phyloP scores from a whole-genome alignment of 2,113 vertebrate genomes.

The Elgaria multicarinata region DNA sequence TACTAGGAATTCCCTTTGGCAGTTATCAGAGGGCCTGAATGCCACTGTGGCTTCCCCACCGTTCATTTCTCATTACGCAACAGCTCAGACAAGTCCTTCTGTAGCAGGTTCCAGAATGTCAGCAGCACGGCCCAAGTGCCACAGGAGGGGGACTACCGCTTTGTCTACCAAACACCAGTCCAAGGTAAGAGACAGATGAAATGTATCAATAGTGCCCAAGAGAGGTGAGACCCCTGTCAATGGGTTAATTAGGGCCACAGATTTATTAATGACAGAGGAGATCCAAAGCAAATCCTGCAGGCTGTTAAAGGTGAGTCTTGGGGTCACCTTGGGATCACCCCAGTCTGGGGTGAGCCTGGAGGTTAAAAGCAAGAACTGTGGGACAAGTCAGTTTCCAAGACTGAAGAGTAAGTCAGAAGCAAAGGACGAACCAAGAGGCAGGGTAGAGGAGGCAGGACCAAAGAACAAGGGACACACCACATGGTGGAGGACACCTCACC shows the following conservation, averaged over 20 bases:
- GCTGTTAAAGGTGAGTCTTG: no score
- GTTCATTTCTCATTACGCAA: constrained; percentile 78
- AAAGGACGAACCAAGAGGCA: no score
- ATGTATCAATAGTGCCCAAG: no score
- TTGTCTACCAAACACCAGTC: constrained; percentile 92
- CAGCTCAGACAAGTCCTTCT: constrained; percentile 70
- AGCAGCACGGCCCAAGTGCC: constrained; percentile 23
- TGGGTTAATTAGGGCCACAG: background rate
- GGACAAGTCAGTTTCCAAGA: no score
- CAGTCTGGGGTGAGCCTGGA: background rate
- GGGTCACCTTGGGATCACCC: no score
- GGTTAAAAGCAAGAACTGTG: no score
- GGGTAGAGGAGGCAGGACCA: no score
- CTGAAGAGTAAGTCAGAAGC: no score
- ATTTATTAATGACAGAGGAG: background rate
- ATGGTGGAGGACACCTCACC: no score
- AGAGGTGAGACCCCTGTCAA: background rate
- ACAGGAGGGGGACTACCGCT: constrained; percentile 69
- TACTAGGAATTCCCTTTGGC: constrained; percentile 91
- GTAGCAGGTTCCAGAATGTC: constrained; percentile 52
- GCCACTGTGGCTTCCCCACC: constrained; percentile 87
- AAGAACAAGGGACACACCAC: no score
- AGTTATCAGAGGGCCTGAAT: constrained; percentile 80
- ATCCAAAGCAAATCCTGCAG: background rate
- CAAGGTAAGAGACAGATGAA: constrained; percentile 80